These are phyloP conservation scores for Tenthredo amoena DNA, from an alignment of 2,888 invertebrate genomes.

Conservation along the genomic window DNA sequence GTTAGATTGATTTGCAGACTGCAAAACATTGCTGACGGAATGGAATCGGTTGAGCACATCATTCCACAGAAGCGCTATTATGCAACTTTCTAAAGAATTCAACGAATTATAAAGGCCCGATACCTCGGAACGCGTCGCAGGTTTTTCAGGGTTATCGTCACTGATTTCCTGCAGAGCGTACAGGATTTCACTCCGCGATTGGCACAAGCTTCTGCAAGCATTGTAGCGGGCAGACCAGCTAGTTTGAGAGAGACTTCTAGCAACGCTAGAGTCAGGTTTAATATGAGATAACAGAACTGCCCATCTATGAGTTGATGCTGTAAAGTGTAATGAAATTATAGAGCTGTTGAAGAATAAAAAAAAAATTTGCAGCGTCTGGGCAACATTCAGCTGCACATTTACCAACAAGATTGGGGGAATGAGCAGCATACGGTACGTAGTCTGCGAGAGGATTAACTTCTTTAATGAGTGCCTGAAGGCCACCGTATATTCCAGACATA, in stretches of 20 bases:
- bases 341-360: background rate
- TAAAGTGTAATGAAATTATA: conserved; percentile 14
- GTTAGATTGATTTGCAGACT: conserved; percentile 51
- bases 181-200: background rate
- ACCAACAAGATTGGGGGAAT: conserved; percentile 60
- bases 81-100: background rate
- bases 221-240: background rate
- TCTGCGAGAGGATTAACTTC: conserved; percentile 53
- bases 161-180: background rate
- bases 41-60: conserved; percentile 55
- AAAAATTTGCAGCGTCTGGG: background rate
- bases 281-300: background rate
- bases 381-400: conserved; percentile 34
- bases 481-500: conserved; percentile 60
- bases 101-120: background rate
- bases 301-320: background rate
- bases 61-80: conserved; percentile 52
- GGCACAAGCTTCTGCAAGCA: background rate
- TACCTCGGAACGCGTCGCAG: conserved; percentile 52
- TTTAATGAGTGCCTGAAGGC: conserved; percentile 59
- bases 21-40: conserved; percentile 52
- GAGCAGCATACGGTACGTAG: conserved; percentile 60
- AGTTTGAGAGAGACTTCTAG: background rate
- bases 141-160: conserved; percentile 51
- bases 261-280: background rate